Evolutionary conservation across 2,797 vertebrate species (phyloP).

Genomic region (Odontamblyopus rebecca): DNA sequence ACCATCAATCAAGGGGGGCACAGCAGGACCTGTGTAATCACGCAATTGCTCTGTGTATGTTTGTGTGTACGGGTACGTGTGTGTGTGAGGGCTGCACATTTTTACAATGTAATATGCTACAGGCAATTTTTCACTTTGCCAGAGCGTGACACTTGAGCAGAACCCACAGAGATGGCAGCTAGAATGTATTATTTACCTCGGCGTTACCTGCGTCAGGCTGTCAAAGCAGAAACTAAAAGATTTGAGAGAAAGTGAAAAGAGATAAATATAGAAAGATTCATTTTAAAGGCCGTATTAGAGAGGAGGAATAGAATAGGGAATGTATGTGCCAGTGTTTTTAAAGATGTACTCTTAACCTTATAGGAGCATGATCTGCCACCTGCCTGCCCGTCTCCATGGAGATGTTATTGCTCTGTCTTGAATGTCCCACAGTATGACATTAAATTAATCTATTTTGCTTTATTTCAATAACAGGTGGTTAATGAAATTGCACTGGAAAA

Average conservation of each 20-base stretch:
- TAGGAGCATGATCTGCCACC: too few relatives aligned
- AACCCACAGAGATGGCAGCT: constrained; percentile 36
- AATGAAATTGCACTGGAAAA: too few relatives aligned
- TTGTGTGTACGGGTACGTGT: background rate
- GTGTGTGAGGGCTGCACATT: constrained; percentile 13
- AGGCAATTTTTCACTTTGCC: constrained; percentile 50
- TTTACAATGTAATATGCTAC: constrained; percentile 31
- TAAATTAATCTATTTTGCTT: too few relatives aligned
- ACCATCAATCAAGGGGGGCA: constrained; percentile 65
- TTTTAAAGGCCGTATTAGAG: background rate
- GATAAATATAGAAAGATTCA: background rate
- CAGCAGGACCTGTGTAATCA: constrained; percentile 61
- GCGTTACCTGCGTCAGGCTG: constrained; percentile 22
- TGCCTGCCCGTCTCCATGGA: too few relatives aligned
- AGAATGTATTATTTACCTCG: constrained; percentile 18
- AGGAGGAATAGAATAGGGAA: background rate
- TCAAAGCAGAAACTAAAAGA: background rate
- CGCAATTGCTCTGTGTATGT: background rate
- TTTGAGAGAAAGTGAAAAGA: background rate
- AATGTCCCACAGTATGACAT: too few relatives aligned
- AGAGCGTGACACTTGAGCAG: constrained; percentile 38
- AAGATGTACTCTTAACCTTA: too few relatives aligned
- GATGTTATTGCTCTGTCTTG: too few relatives aligned
- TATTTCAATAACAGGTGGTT: too few relatives aligned
- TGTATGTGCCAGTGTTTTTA: background rate